Conservation (phyloP, 2,797 vertebrate species). For the Rallus crepitans region DNA sequence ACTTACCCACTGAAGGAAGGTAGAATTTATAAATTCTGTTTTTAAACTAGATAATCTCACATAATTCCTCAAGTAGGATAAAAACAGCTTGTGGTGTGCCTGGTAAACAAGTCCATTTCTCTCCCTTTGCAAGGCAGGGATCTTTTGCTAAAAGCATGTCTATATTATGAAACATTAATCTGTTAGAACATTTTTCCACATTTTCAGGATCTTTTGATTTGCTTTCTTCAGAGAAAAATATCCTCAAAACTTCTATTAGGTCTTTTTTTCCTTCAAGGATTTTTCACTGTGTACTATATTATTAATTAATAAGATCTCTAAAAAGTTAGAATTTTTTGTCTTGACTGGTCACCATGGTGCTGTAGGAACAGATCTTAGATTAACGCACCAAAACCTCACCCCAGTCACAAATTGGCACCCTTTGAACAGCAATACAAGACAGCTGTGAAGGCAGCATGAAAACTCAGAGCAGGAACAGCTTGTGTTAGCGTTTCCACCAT, state of each 20-base stretch:
- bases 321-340: background rate
- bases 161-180: background rate
- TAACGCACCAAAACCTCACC: background rate
- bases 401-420: background rate
- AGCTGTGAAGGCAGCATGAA: background rate
- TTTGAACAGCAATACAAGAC: background rate
- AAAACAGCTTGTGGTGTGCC: background rate
- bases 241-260: rapidly evolving
- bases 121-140: background rate
- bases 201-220: background rate
- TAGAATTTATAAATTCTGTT: background rate
- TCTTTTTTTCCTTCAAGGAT: background rate
- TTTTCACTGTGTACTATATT: background rate
- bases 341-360: background rate
- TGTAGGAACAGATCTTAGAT: background rate
- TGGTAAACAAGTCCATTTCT: background rate
- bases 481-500: background rate
- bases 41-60: background rate
- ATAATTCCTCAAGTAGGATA: background rate
- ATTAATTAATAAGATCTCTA: background rate
- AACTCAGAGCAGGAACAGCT: background rate
- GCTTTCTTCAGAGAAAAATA: background rate
- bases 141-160: background rate
- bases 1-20: background rate
- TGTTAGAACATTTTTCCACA: rapidly evolving